Evolutionary conservation across 2,113 vertebrate genomes (phyloP).

Genomic region (Dicaeum eximium): DNA sequence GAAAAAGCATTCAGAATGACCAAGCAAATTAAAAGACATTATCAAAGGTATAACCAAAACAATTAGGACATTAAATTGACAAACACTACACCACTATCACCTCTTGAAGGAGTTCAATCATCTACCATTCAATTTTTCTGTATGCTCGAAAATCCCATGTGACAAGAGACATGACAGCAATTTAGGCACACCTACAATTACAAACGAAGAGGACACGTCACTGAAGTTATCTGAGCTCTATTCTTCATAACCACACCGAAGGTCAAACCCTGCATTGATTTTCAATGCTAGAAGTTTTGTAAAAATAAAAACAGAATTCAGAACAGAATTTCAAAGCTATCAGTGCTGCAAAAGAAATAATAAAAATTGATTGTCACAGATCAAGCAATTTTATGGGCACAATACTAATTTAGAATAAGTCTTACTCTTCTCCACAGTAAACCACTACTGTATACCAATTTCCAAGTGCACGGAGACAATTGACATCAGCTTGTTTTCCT

Average conservation of each 20-base stretch:
- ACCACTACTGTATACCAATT: not conserved
- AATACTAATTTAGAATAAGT: not conserved
- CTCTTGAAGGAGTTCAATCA: not conserved
- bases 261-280: not conserved
- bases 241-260: not conserved
- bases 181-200: not conserved
- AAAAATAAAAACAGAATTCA: not conserved
- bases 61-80: not conserved
- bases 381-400: not conserved
- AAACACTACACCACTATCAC: not conserved
- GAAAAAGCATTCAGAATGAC: not conserved
- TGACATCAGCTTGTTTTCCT: not conserved
- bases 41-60: not conserved
- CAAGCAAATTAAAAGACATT: not conserved
- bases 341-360: not conserved
- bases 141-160: not conserved
- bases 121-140: not conserved
- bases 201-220: not conserved
- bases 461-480: not conserved
- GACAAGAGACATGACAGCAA: not conserved
- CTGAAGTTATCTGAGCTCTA: not conserved
- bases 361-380: not conserved
- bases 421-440: not conserved
- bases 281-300: not conserved
- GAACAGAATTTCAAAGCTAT: not conserved